These are phyloP conservation scores for Antechinus flavipes DNA, from an alignment of 2,113 vertebrate species.

Conservation along the genomic window DNA sequence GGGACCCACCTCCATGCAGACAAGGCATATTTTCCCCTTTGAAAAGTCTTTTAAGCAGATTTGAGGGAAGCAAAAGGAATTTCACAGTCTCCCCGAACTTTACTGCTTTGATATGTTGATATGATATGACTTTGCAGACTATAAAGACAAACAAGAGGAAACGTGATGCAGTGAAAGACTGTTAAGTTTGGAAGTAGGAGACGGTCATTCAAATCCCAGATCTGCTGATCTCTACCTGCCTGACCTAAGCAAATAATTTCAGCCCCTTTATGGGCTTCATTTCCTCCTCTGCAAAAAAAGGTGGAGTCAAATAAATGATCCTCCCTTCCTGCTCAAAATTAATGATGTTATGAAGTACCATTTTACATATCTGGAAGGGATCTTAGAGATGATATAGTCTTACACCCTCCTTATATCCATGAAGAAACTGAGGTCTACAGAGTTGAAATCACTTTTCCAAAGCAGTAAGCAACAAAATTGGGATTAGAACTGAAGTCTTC, in stretches of 20 bases:
- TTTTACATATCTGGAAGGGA: background rate
- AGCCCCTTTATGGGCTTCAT: background rate
- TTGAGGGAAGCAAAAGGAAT: slow-evolving; percentile 30
- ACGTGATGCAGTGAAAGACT: background rate
- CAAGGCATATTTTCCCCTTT: slow-evolving; percentile 10
- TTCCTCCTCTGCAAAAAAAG: background rate
- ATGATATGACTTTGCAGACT: too few species aligned
- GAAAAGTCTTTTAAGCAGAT: slow-evolving; percentile 51
- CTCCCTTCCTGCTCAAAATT: background rate
- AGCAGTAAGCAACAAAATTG: background rate
- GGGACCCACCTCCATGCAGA: slow-evolving; percentile 4
- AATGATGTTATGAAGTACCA: background rate
- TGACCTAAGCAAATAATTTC: background rate
- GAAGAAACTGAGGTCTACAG: background rate
- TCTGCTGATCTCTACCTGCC: background rate
- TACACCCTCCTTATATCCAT: background rate
- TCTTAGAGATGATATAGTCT: background rate
- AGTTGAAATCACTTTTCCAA: background rate
- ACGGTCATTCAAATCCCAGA: background rate
- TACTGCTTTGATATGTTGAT: slow-evolving; percentile 58
- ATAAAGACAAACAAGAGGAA: slow-evolving; percentile 26
- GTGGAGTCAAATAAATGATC: background rate
- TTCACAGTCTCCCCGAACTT: background rate
- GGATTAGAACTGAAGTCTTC: background rate
- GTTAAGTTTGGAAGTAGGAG: background rate